A percentile compares a stretch with the other conserved stretches of the same genome.
Conservation (phyloP, 2,797 vertebrate species). For the Kryptolebias ocellatus region DNA sequence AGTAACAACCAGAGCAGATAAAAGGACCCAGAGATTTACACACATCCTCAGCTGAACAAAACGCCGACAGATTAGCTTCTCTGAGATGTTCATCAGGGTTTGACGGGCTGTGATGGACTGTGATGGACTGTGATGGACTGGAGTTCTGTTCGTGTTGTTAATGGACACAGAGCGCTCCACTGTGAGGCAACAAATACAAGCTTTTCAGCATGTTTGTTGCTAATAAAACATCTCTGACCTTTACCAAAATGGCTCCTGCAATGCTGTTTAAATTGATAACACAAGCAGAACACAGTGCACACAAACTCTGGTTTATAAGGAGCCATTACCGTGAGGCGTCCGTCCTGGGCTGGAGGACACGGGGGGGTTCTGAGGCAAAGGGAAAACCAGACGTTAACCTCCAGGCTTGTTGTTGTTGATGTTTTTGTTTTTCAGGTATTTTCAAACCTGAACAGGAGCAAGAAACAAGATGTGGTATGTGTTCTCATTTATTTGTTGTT, state of each 20-base stretch:
- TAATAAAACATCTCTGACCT: slow-evolving; percentile 54
- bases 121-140: slow-evolving; percentile 24
- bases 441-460: neutral
- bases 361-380: too few relatives aligned
- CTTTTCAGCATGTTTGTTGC: slow-evolving; percentile 31
- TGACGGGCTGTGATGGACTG: slow-evolving; percentile 33
- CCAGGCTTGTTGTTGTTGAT: too few relatives aligned
- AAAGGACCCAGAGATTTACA: neutral
- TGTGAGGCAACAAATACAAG: slow-evolving; percentile 11
- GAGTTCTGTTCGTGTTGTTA: slow-evolving; percentile 18
- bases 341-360: too few relatives aligned
- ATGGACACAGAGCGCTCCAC: slow-evolving; percentile 35
- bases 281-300: neutral
- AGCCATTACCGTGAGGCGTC: slow-evolving; percentile 25
- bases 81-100: slow-evolving; percentile 31
- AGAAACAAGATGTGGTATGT: neutral
- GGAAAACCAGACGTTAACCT: too few relatives aligned
- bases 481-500: too few relatives aligned
- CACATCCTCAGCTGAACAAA: slow-evolving; percentile 6
- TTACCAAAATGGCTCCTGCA: slow-evolving; percentile 27
- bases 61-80: slow-evolving; percentile 10
- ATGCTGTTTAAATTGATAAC: slow-evolving; percentile 24
- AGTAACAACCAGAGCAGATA: slow-evolving; percentile 7
- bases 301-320: slow-evolving; percentile 7
- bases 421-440: neutral